These are phyloP conservation scores for Lethenteron camtschaticum DNA, from an alignment of 2,113 vertebrate genomes.

Conservation along the genomic window DNA sequence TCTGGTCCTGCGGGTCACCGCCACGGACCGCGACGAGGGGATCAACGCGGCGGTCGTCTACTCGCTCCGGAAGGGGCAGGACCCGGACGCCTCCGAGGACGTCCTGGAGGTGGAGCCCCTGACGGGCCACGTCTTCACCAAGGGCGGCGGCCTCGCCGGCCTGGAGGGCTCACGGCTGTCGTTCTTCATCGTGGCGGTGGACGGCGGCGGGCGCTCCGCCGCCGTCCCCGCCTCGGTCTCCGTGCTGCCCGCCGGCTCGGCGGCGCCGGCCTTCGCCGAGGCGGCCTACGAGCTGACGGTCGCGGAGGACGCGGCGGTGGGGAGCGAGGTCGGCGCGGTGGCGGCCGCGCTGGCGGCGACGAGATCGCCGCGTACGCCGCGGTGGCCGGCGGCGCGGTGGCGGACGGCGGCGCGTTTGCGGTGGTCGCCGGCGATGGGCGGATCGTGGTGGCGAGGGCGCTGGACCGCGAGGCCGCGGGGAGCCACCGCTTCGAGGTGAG, in stretches of 20 bases:
- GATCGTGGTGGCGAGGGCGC: constrained; percentile 64
- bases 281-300: constrained; percentile 56
- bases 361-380: constrained; percentile 41
- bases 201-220: constrained; percentile 52
- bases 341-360: constrained; percentile 37
- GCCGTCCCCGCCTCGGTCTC: constrained; percentile 54
- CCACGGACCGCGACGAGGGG: constrained; percentile 77
- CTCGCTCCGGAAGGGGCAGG: constrained; percentile 34
- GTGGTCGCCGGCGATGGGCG: constrained; percentile 49
- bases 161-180: constrained; percentile 65
- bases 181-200: constrained; percentile 62
- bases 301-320: constrained; percentile 49
- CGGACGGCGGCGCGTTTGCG: constrained; percentile 61
- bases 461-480: constrained; percentile 72
- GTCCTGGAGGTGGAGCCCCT: constrained; percentile 66
- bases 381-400: constrained; percentile 47
- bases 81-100: constrained; percentile 59
- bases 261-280: constrained; percentile 54
- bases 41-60: constrained; percentile 77
- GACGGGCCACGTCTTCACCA: constrained; percentile 54
- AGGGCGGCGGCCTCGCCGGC: constrained; percentile 64
- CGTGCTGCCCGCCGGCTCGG: constrained; percentile 49
- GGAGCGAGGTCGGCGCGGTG: constrained; percentile 68
- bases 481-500: constrained; percentile 71
- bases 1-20: constrained; percentile 46